Conservation (phyloP, 37 sponge, comb jelly and placozoan genomes). For the Dysidea cf. avara region DNA sequence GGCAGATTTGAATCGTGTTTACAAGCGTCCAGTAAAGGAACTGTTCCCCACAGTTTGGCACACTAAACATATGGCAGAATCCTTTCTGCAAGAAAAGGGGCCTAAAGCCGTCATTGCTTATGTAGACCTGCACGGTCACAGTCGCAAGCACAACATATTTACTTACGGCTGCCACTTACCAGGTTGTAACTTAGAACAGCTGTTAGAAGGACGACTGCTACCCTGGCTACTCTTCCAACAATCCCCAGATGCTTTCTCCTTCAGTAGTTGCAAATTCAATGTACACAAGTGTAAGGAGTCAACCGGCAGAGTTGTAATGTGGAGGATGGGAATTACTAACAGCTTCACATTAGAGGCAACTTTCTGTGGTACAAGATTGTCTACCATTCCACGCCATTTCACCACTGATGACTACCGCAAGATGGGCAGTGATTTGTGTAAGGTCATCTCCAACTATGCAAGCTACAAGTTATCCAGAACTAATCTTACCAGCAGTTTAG, state of each 20-base stretch:
- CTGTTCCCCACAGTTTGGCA: conserved; percentile 76
- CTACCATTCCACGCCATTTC: conserved; percentile 26
- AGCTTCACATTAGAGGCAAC: conserved; percentile 89
- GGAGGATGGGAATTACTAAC: conserved; percentile 79
- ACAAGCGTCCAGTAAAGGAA: conserved; percentile 44
- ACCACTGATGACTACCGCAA: conserved; percentile 4
- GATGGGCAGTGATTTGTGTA: conserved; percentile 33
- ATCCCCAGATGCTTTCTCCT: conserved; percentile 51
- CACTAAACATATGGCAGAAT: conserved; percentile 66
- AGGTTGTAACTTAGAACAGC: conserved; percentile 38
- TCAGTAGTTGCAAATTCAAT: conserved; percentile 70
- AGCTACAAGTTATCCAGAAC: too few relatives aligned
- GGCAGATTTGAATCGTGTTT: conserved; percentile 85
- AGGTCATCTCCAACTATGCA: conserved; percentile 19
- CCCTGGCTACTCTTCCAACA: conserved; percentile 53
- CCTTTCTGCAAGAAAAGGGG: conserved; percentile 38
- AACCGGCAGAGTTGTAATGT: conserved; percentile 79
- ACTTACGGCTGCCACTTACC: conserved; percentile 68
- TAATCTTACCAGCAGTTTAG: too few relatives aligned
- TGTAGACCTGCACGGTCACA: conserved; percentile 86
- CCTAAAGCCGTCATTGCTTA: conserved; percentile 52
- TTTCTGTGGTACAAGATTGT: conserved; percentile 83
- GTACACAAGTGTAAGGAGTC: conserved; percentile 81
- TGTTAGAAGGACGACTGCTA: conserved; percentile 44
- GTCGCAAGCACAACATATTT: conserved; percentile 81